Percentiles rank a stretch among this genome's conserved stretches.
Evolutionary conservation across 2,888 invertebrate genomes (phyloP).

Genomic region (Apotomis turbidana): DNA sequence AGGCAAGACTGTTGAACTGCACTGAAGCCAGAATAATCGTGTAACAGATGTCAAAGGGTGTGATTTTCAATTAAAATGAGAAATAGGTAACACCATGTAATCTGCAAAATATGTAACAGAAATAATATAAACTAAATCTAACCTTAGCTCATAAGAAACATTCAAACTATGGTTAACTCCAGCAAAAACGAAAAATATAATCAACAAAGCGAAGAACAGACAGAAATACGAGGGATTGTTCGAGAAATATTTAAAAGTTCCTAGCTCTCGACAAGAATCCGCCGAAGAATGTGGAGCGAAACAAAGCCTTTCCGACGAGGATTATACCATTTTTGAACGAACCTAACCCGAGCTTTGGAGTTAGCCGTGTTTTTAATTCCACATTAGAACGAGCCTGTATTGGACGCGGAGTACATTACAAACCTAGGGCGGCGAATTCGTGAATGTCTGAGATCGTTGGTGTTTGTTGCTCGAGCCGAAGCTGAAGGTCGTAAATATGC

Average conservation of each 20-base stretch:
- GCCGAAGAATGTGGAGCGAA: slow-evolving; percentile 58
- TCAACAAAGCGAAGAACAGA: slow-evolving; percentile 68
- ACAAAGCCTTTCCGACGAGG: slow-evolving; percentile 51
- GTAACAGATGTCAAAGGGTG: too few species aligned
- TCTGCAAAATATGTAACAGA: slow-evolving; percentile 4
- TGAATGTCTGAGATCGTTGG: too few species aligned
- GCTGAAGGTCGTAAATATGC: too few species aligned
- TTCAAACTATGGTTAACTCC: slow-evolving; percentile 64
- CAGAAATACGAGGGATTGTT: slow-evolving; percentile 61
- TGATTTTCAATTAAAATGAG: too few species aligned
- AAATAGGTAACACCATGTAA: too few species aligned
- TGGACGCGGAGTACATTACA: too few species aligned
- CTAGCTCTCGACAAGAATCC: slow-evolving; percentile 55
- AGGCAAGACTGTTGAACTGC: too few species aligned
- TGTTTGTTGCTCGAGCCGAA: too few species aligned
- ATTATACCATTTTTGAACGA: slow-evolving; percentile 33
- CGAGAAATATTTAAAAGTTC: slow-evolving; percentile 62
- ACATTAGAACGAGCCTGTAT: not conserved
- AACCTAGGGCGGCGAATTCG: too few species aligned
- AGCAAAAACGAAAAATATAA: slow-evolving; percentile 65
- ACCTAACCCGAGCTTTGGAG: slow-evolving; percentile 4
- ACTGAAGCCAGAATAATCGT: too few species aligned
- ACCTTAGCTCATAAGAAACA: slow-evolving; percentile 67
- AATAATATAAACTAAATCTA: slow-evolving; percentile 19
- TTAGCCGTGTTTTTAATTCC: not conserved